phyloP scores from a whole-genome alignment of 2,797 vertebrate species.

The Capromys pilorides region DNA sequence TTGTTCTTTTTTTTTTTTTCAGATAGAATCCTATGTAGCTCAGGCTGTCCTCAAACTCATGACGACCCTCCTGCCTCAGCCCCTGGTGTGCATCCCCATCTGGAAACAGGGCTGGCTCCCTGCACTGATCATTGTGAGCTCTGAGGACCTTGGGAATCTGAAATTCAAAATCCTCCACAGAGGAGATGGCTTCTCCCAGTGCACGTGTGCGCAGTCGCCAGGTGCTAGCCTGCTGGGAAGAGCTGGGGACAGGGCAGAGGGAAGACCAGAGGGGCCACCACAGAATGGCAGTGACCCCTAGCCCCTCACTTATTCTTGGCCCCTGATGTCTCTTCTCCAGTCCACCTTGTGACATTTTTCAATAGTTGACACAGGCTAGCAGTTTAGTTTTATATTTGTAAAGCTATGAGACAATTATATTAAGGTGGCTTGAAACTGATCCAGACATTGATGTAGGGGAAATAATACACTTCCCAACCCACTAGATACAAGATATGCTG shows the following conservation, averaged over 20 bases:
- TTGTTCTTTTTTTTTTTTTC: background rate
- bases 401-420: background rate
- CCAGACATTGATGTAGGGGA: background rate
- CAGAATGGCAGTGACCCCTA: background rate
- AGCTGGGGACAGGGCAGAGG: background rate
- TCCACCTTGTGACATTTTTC: background rate
- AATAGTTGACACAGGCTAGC: background rate
- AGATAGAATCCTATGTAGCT: background rate
- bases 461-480: background rate
- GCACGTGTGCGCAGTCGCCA: fast-evolving
- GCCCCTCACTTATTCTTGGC: fast-evolving
- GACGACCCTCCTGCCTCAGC: background rate
- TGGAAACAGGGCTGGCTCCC: background rate
- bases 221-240: background rate
- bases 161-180: background rate
- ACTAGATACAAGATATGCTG: background rate
- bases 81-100: background rate
- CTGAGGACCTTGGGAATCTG: background rate
- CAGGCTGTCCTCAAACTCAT: background rate
- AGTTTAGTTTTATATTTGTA: background rate
- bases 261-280: fast-evolving
- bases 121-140: background rate
- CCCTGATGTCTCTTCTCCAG: background rate
- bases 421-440: background rate
- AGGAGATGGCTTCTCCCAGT: background rate